These are phyloP conservation scores for Morinoia aosen DNA, from an alignment of 2,888 invertebrate genomes.

Conservation along the genomic window DNA sequence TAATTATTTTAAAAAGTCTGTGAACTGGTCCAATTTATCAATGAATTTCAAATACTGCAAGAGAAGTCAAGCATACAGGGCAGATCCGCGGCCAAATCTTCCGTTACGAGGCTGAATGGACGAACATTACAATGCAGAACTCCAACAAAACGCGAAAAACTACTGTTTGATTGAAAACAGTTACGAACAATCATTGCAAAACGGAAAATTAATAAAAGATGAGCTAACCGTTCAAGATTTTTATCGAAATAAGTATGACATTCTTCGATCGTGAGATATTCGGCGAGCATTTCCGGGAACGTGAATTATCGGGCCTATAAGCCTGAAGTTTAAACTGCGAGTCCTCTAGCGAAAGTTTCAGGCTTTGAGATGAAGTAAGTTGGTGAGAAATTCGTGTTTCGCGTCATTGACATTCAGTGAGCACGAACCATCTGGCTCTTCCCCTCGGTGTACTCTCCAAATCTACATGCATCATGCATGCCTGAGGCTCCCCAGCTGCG, in stretches of 20 bases:
- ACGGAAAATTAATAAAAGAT: background rate
- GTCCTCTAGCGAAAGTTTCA: background rate
- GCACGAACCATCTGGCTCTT: background rate
- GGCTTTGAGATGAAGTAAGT: background rate
- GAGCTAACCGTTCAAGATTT: background rate
- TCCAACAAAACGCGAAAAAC: no score
- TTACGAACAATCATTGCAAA: background rate
- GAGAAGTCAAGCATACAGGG: no score
- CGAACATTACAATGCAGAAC: no score
- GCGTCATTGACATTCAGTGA: background rate
- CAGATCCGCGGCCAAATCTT: no score
- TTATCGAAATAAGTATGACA: background rate
- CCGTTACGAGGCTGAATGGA: no score
- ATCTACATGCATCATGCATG: background rate
- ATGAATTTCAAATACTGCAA: no score
- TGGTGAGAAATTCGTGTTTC: background rate
- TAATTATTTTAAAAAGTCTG: no score
- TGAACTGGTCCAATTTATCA: no score
- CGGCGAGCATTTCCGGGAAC: background rate
- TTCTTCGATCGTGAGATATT: background rate
- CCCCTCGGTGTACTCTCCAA: background rate
- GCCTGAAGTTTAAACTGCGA: background rate
- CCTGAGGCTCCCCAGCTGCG: background rate
- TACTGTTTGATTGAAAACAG: no score
- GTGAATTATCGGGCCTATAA: background rate